Conservation (phyloP, 2,113 vertebrate species). For the Eretmochelys imbricata region DNA sequence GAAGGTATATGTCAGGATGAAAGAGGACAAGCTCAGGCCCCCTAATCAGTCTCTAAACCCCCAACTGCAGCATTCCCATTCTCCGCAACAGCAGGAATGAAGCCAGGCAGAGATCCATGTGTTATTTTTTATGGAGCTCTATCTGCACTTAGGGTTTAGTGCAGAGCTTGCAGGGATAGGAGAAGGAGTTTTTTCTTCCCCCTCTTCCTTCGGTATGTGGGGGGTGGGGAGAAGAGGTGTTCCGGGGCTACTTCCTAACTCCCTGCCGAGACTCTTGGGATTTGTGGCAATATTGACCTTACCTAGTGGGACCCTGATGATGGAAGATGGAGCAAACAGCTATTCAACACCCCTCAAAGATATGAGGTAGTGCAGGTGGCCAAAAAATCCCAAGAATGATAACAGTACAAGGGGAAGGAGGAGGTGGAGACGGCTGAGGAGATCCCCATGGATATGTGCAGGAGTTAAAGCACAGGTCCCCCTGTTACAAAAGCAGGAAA, state of each 20-base stretch:
- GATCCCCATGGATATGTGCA: neutral
- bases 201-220: too few relatives aligned
- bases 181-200: too few relatives aligned
- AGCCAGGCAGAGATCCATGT: neutral
- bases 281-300: neutral
- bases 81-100: neutral
- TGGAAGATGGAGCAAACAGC: neutral
- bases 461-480: neutral
- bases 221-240: too few relatives aligned
- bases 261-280: neutral
- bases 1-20: neutral
- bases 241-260: neutral
- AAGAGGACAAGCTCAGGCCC: neutral
- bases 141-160: neutral
- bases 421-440: accelerated
- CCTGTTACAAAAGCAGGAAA: neutral
- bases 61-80: neutral
- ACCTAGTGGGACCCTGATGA: neutral
- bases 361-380: neutral
- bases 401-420: neutral
- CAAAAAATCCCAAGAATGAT: neutral
- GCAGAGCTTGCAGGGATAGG: too few relatives aligned
- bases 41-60: neutral
- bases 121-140: neutral
- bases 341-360: neutral